Evolutionary conservation across 2,888 invertebrate genomes (phyloP).

Genomic region (Chymomyza procnemis): DNA sequence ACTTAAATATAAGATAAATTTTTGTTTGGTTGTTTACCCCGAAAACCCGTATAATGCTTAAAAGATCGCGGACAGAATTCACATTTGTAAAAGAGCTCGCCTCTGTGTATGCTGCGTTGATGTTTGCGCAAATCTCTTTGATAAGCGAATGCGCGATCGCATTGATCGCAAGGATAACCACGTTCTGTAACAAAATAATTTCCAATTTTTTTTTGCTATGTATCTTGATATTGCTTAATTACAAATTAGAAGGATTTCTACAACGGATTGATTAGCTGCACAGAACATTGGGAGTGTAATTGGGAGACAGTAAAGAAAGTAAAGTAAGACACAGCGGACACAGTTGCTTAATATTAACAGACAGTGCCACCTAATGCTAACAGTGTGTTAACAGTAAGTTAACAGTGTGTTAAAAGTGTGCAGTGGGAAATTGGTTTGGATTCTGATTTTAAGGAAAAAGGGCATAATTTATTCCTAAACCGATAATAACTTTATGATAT

Average conservation of each 20-base stretch:
- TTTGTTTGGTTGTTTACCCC: conserved; percentile 53
- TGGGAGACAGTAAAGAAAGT: background rate
- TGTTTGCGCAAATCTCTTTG: conserved; percentile 68
- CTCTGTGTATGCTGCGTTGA: conserved; percentile 61
- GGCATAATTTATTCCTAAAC: background rate
- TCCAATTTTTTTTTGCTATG: conserved; percentile 30
- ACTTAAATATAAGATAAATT: conserved; percentile 7
- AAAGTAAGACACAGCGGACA: background rate
- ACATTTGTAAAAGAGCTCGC: conserved; percentile 70
- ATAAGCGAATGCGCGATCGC: conserved; percentile 55
- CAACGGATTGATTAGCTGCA: background rate
- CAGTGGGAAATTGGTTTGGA: background rate
- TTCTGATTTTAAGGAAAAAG: background rate
- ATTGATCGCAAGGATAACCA: conserved; percentile 63
- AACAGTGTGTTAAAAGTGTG: conserved; percentile 4
- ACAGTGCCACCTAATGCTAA: background rate
- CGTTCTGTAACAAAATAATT: conserved; percentile 58
- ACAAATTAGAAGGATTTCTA: background rate
- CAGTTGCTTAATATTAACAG: background rate
- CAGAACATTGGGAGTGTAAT: background rate
- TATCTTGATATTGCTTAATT: conserved; percentile 35
- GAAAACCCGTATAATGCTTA: conserved; percentile 62
- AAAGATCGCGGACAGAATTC: conserved; percentile 61
- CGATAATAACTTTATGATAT: background rate
- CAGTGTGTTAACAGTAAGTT: conserved; percentile 9